Conservation (phyloP, 2,888 invertebrate species). For the Baronia brevicornis region DNA sequence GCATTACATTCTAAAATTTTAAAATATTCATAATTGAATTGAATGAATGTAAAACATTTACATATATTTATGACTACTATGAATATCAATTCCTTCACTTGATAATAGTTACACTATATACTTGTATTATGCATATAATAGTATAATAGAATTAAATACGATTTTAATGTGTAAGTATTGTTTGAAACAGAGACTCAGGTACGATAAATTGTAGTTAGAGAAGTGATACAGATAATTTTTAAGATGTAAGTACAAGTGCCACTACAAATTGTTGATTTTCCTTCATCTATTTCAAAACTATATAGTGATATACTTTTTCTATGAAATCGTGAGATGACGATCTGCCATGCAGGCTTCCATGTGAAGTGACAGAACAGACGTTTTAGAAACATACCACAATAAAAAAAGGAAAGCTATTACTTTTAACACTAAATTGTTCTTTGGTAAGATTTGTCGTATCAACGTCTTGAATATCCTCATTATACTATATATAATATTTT, state of each 20-base stretch:
- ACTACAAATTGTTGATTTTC: conserved; percentile 3
- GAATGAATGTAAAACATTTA: conserved; percentile 4
- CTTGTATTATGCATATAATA: conserved; percentile 10
- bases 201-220: conserved; percentile 7
- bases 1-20: conserved; percentile 8
- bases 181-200: conserved; percentile 9
- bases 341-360: no score
- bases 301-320: conserved; percentile 4
- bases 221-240: conserved; percentile 5
- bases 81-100: conserved; percentile 55
- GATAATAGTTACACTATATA: conserved; percentile 31
- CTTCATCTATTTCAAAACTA: conserved; percentile 1
- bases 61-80: conserved; percentile 14
- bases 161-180: no score
- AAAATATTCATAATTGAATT: conserved; percentile 3
- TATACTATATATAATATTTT: conserved; percentile 1
- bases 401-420: not conserved
- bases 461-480: not conserved
- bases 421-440: conserved; percentile 11
- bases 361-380: no score
- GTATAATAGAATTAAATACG: conserved; percentile 1
- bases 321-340: no score
- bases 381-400: no score
- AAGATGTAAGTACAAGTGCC: conserved; percentile 21
- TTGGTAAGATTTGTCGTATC: conserved; percentile 11